Conservation (phyloP, 2,113 vertebrate genomes). For the Notarius quadriscutis region DNA sequence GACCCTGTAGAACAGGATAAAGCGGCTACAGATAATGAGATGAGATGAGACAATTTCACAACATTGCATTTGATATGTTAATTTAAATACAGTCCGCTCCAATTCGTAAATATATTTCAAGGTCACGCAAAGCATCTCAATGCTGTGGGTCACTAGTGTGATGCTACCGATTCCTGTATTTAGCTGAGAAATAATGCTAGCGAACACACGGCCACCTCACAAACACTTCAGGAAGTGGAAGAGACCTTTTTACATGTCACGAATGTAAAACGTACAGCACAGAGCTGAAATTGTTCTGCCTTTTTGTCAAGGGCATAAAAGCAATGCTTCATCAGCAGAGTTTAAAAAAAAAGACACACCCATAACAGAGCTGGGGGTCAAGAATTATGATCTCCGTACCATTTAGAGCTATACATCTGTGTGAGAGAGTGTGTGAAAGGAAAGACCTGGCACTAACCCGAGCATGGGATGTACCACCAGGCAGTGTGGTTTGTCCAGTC, state of each 20-base stretch:
- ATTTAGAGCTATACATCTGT: background rate
- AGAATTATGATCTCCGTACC: background rate
- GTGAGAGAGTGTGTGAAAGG: background rate
- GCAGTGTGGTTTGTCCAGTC: constrained; percentile 92
- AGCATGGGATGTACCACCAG: constrained; percentile 88
- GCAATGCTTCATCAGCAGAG: background rate
- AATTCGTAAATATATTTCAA: background rate
- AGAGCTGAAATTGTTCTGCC: background rate
- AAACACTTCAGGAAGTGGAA: background rate
- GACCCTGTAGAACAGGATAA: too few species aligned
- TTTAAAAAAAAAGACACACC: background rate
- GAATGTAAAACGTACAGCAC: too few species aligned
- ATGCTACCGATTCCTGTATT: background rate
- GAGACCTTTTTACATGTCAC: too few species aligned
- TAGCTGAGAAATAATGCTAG: background rate
- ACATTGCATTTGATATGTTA: background rate
- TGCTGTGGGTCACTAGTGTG: background rate
- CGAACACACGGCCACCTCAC: background rate
- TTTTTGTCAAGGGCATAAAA: background rate
- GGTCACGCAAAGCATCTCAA: background rate
- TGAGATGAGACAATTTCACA: too few species aligned
- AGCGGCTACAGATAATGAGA: too few species aligned
- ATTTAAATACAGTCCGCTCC: background rate
- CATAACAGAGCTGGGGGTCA: background rate
- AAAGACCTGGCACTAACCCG: constrained; percentile 73